Conservation (phyloP, 2,113 vertebrate species). For the Delphinapterus leucas region DNA sequence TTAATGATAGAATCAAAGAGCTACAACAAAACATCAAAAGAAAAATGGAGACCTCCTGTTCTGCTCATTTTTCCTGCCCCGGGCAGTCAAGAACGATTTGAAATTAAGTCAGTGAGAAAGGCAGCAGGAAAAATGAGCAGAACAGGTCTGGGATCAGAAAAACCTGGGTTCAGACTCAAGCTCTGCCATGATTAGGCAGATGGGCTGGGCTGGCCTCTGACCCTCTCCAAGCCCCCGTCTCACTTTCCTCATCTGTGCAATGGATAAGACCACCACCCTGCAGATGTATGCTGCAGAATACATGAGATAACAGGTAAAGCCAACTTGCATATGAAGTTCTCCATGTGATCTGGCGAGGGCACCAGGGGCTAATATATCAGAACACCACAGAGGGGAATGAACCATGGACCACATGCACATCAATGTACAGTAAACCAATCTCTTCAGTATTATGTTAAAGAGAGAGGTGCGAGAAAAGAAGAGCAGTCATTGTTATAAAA, state of each 20-base stretch:
- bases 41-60: neutral
- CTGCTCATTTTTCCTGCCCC: neutral
- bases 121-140: neutral
- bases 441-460: neutral
- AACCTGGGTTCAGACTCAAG: neutral
- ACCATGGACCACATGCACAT: rapidly evolving
- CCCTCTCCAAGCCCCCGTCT: neutral
- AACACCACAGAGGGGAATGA: neutral
- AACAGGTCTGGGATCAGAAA: neutral
- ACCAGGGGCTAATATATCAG: rapidly evolving
- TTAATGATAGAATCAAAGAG: slow-evolving; percentile 15
- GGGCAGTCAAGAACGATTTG: neutral
- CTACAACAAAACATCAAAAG: neutral
- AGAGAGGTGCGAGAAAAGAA: neutral
- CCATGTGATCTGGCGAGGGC: rapidly evolving
- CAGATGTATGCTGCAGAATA: neutral
- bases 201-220: neutral
- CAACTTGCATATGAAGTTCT: neutral
- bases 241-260: neutral
- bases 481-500: neutral
- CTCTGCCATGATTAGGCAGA: rapidly evolving
- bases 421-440: neutral
- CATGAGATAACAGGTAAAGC: neutral
- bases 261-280: neutral
- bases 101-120: neutral